These are phyloP conservation scores for Ptilonorhynchus violaceus DNA, from an alignment of 2,113 vertebrate genomes.

Conservation along the genomic window DNA sequence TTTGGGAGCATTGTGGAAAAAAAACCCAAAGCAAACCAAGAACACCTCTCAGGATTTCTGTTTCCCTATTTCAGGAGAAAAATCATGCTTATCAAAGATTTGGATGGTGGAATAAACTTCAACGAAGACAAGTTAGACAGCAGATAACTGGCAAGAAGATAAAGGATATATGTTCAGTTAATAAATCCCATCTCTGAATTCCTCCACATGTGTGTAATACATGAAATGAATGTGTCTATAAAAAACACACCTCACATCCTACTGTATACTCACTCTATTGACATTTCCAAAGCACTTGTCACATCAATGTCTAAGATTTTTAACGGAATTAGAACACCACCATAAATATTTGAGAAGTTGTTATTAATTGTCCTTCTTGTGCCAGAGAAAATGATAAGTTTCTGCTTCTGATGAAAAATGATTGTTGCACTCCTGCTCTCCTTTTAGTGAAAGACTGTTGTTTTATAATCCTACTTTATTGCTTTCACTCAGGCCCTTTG, in stretches of 20 bases:
- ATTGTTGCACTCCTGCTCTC: neutral
- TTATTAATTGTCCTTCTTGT: neutral
- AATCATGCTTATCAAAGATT: neutral
- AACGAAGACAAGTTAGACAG: neutral
- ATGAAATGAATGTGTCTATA: neutral
- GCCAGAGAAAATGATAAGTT: neutral
- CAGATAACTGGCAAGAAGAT: neutral
- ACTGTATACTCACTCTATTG: neutral
- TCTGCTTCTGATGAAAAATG: neutral
- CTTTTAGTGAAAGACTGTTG: neutral
- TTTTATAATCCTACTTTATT: neutral
- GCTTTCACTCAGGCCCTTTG: neutral
- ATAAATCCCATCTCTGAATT: neutral
- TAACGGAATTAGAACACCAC: neutral
- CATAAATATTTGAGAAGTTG: neutral
- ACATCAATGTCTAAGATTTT: neutral
- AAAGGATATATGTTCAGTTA: neutral
- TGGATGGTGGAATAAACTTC: neutral
- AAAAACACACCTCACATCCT: neutral
- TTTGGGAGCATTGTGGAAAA: fast-evolving
- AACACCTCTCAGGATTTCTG: neutral
- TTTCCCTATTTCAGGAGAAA: neutral
- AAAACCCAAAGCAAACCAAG: neutral
- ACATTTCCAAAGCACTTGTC: neutral
- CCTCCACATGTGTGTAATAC: neutral